Evolutionary conservation across 2,113 vertebrate species (phyloP).

Genomic region (Tragelaphus scriptus): DNA sequence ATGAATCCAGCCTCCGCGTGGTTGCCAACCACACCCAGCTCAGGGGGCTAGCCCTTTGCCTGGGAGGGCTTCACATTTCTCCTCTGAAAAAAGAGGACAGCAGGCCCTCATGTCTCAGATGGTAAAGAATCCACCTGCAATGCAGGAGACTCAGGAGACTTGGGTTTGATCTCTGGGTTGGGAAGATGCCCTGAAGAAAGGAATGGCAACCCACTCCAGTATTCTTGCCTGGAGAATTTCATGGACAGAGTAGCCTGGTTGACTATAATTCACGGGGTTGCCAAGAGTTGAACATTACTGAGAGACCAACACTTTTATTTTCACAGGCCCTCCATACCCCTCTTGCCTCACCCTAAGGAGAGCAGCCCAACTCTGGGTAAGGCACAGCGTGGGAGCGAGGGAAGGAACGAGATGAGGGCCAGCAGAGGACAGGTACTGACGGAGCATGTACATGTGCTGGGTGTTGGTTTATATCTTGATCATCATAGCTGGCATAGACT

Average conservation of each 20-base stretch:
- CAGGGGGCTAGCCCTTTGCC: neutral
- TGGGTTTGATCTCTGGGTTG: neutral
- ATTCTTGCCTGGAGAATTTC: neutral
- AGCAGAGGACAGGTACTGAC: rapidly evolving
- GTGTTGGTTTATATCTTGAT: neutral
- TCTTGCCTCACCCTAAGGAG: neutral
- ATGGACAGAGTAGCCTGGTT: neutral
- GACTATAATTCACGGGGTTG: neutral
- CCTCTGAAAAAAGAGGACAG: neutral
- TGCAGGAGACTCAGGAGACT: neutral
- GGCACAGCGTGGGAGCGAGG: neutral
- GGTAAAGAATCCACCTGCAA: neutral
- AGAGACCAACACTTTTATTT: neutral
- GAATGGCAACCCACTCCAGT: neutral
- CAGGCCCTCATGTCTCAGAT: neutral
- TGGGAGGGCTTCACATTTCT: neutral
- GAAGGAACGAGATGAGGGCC: rapidly evolving
- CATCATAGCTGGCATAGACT: too few species aligned
- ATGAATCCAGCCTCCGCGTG: rapidly evolving
- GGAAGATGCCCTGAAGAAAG: neutral
- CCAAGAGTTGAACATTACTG: neutral
- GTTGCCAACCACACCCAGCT: neutral
- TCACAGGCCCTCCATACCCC: neutral
- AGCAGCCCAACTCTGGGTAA: neutral
- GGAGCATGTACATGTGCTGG: neutral